Base-by-base conservation (phyloP, 2,113 vertebrate genomes). In the Dascyllus trimaculatus region DNA sequence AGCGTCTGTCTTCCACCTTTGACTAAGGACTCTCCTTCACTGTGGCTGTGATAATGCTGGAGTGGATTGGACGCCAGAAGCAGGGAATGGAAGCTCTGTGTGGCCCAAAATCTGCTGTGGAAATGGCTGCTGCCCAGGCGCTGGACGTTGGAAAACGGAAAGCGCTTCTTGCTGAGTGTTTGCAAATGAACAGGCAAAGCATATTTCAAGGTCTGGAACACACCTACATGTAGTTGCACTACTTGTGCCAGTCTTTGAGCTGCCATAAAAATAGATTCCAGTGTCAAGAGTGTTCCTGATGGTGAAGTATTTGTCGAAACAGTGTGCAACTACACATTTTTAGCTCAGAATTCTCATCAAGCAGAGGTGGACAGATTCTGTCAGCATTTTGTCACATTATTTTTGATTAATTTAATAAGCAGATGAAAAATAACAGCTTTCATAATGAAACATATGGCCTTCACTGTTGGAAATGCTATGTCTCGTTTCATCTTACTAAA, bases 101-200 rank as follows among this genome's bases (percentile, higher is more conserved):
- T 74, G 73, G 67, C 46, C 60, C n/a, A 22, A 54, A 75, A 52
- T 59, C 38, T 62, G 53, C 75, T 40, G 61, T 45, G 69, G 32
- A 75, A 58, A 60, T 45, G 62, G 72, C 67, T 59, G 71, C 63
- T 18, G 51, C 51, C 71, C 62, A 63, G 57, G 45, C 54, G 38
- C 64, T 63, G 43, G 17, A 71, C 1, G 1, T 29, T 48, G 38
- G 49, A 5, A 51, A 69, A 63, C 43, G 49, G 51, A 59, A 9
- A 11, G 43, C 18, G 10, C 65, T 59, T 40, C 65, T 56, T 11
- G 22, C 65, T 48, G 62, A 52, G 45, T 17, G n/a, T 19, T 62
- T 43, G 45, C 38, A 80, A 56, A 80, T 70, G 29, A 71, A 62
- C 32, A 43, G 29, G 53, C 25, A 54, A 59, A 62, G 43, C 18